These are phyloP conservation scores for Euschistus heros DNA, from an alignment of 1,140 invertebrate species.

Conservation along the genomic window DNA sequence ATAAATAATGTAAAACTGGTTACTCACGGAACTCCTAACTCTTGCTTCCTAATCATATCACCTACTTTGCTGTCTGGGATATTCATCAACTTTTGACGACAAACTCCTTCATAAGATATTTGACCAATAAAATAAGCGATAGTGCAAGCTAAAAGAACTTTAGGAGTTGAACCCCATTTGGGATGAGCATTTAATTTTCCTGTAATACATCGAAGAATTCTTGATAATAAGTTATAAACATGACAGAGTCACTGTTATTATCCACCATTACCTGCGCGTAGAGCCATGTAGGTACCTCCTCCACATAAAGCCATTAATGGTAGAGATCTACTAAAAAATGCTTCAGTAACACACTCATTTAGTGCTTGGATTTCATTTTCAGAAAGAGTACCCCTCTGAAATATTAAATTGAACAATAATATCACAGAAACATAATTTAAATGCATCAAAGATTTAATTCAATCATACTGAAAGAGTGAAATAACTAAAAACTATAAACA, in stretches of 20 bases:
- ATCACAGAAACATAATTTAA: too few species aligned
- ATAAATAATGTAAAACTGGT: neutral
- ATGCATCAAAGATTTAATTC: too few species aligned
- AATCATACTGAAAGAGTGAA: too few species aligned
- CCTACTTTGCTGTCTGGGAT: slow-evolving; percentile 50
- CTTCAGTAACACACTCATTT: slow-evolving; percentile 57
- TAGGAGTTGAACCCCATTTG: slow-evolving; percentile 52
- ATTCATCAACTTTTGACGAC: slow-evolving; percentile 62
- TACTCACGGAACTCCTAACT: neutral
- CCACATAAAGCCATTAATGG: slow-evolving; percentile 52
- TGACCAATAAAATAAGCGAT: slow-evolving; percentile 63
- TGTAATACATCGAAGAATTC: slow-evolving; percentile 29
- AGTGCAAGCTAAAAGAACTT: slow-evolving; percentile 49
- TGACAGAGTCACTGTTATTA: slow-evolving; percentile 10
- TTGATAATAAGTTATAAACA: slow-evolving; percentile 6
- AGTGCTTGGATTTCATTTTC: slow-evolving; percentile 52
- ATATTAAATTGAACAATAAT: neutral
- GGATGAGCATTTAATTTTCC: slow-evolving; percentile 40
- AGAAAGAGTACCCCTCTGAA: slow-evolving; percentile 37
- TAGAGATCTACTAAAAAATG: slow-evolving; percentile 54
- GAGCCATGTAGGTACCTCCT: slow-evolving; percentile 45
- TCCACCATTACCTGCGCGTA: slow-evolving; percentile 41
- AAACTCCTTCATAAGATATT: slow-evolving; percentile 58
- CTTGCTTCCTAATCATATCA: slow-evolving; percentile 38
- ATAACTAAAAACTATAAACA: too few species aligned